A percentile compares a stretch with the other conserved stretches of the same genome.
These are phyloP conservation scores for Acronicta alni DNA, from an alignment of 2,888 invertebrate genomes.

Conservation along the genomic window DNA sequence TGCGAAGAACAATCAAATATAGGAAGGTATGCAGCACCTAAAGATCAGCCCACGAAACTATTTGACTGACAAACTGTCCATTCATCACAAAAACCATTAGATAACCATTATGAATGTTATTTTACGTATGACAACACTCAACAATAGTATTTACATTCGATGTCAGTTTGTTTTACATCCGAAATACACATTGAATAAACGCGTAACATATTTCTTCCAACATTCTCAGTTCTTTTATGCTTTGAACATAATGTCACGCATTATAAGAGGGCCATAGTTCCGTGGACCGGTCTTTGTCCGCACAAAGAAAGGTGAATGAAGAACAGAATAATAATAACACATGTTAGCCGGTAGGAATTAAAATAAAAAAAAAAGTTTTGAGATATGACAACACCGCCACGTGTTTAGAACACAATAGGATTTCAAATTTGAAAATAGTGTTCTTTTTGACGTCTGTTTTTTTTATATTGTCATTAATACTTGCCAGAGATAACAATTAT, in stretches of 20 bases:
- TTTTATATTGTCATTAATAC: constrained; percentile 54
- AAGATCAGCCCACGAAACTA: constrained; percentile 56
- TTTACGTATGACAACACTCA: constrained; percentile 83
- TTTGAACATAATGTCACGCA: constrained; percentile 82
- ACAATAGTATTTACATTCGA: constrained; percentile 89
- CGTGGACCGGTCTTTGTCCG: constrained; percentile 78
- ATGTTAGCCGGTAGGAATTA: constrained; percentile 80
- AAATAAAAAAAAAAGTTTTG: constrained; percentile 73
- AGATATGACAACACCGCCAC: constrained; percentile 84
- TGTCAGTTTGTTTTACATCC: constrained; percentile 89
- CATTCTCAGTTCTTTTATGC: constrained; percentile 81
- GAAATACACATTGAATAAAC: constrained; percentile 85
- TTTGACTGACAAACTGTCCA: constrained; percentile 65
- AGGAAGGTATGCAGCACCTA: not conserved
- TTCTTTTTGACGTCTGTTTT: constrained; percentile 63
- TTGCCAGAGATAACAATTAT: constrained; percentile 25
- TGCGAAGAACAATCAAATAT: not conserved
- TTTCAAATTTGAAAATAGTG: constrained; percentile 68
- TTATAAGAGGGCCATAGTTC: constrained; percentile 82
- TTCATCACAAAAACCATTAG: constrained; percentile 82
- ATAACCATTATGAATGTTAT: constrained; percentile 84
- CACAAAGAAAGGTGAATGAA: constrained; percentile 85
- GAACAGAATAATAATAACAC: constrained; percentile 84
- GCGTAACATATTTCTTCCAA: constrained; percentile 84
- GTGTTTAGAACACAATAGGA: constrained; percentile 79